These are phyloP conservation scores for Myripristis murdjan DNA, from an alignment of 2,797 vertebrate genomes.

Conservation along the genomic window DNA sequence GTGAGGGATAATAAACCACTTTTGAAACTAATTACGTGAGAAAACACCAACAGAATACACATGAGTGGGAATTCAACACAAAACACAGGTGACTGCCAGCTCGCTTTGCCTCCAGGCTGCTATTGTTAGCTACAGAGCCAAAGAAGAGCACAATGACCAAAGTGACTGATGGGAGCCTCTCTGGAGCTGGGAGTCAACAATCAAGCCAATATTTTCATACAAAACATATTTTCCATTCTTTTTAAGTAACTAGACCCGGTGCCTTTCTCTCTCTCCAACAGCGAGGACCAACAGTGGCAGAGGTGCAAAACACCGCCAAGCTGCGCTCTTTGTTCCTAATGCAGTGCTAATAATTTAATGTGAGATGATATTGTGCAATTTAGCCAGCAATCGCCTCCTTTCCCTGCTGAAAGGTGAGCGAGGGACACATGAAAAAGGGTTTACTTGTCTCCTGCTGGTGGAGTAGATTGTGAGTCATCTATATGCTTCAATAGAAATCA, in stretches of 20 bases:
- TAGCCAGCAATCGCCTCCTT: constrained; percentile 44
- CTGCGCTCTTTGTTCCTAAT: constrained; percentile 44
- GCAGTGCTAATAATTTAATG: constrained; percentile 58
- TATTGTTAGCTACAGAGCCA: too few relatives aligned
- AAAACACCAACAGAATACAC: constrained; percentile 19
- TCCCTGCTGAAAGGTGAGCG: constrained; percentile 33
- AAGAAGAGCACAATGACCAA: too few relatives aligned
- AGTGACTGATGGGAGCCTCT: too few relatives aligned
- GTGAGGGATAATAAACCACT: constrained; percentile 14
- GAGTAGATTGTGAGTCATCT: constrained; percentile 5
- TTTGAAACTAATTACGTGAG: neutral
- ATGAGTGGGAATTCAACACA: constrained; percentile 12
- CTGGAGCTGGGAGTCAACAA: too few relatives aligned
- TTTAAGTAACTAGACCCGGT: constrained; percentile 1
- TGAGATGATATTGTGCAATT: constrained; percentile 46
- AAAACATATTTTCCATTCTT: constrained; percentile 8
- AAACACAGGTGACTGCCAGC: neutral
- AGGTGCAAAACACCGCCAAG: constrained; percentile 22
- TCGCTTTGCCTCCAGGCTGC: too few relatives aligned
- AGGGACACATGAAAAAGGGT: neutral
- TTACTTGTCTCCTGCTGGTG: constrained; percentile 8
- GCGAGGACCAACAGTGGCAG: neutral
- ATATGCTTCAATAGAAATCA: neutral
- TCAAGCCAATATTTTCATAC: neutral
- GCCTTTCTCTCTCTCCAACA: neutral